Evolutionary conservation across 2,113 vertebrate species (phyloP).

Genomic region (Nipponia nippon): DNA sequence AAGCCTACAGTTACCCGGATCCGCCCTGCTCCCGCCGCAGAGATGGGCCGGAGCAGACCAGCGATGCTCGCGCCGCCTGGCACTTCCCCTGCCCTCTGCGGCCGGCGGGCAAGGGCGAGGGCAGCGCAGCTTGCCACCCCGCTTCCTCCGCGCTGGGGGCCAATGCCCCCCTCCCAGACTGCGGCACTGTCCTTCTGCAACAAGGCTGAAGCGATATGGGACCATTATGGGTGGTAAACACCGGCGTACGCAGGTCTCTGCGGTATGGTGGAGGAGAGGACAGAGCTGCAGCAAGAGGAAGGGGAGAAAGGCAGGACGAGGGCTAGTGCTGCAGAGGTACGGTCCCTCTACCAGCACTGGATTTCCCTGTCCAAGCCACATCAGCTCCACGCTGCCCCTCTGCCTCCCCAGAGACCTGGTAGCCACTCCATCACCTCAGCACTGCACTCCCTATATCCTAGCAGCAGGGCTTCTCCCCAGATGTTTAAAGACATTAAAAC

Average conservation of each 20-base stretch:
- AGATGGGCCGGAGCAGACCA: neutral
- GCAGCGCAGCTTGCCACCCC: neutral
- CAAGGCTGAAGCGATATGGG: neutral
- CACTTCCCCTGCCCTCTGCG: neutral
- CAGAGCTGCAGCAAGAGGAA: neutral
- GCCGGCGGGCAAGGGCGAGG: neutral
- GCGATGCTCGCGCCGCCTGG: fast-evolving
- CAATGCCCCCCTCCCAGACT: neutral
- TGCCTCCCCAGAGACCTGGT: neutral
- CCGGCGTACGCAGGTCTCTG: fast-evolving
- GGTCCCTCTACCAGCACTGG: fast-evolving
- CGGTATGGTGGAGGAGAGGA: neutral
- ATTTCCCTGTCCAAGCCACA: neutral
- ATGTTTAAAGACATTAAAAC: neutral
- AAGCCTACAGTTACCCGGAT: neutral
- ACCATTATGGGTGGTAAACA: fast-evolving
- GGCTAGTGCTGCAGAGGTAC: fast-evolving
- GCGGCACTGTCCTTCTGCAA: neutral
- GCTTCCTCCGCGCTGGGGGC: neutral
- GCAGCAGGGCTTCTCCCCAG: neutral
- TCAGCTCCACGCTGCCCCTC: fast-evolving
- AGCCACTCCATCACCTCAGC: fast-evolving
- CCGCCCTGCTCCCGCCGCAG: too few relatives aligned
- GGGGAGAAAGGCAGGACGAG: neutral
- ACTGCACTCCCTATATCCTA: neutral